phyloP scores from a whole-genome alignment of 2,888 invertebrate genomes.

The Ernsta delagoae region DNA sequence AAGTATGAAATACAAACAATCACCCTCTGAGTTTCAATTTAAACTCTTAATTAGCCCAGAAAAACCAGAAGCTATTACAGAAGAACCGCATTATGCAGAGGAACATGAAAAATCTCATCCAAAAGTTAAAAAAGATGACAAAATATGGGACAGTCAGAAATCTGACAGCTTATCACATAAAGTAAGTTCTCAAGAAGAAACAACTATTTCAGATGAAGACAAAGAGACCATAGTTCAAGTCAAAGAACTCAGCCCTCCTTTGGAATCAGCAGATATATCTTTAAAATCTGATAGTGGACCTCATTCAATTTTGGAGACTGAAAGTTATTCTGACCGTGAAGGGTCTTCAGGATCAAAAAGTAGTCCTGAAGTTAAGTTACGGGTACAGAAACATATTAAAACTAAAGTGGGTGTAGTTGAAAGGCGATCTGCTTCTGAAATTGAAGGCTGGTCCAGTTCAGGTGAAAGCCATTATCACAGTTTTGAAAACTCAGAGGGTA shows the following conservation, averaged over 20 bases:
- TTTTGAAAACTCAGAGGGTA: slow-evolving; percentile 91
- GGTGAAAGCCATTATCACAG: slow-evolving; percentile 96
- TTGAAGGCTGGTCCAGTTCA: slow-evolving; percentile 93
- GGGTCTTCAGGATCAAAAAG: slow-evolving; percentile 67
- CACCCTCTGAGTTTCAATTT: slow-evolving; percentile 90
- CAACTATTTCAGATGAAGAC: slow-evolving; percentile 83
- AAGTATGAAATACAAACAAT: slow-evolving; percentile 88
- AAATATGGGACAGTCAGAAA: slow-evolving; percentile 63
- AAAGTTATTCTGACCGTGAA: slow-evolving; percentile 75
- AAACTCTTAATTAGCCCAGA: slow-evolving; percentile 85
- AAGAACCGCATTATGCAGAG: slow-evolving; percentile 81
- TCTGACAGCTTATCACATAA: slow-evolving; percentile 72
- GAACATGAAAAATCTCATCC: slow-evolving; percentile 63
- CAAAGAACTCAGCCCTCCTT: slow-evolving; percentile 73
- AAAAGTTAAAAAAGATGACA: slow-evolving; percentile 57
- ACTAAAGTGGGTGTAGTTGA: slow-evolving; percentile 83
- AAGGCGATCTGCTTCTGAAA: slow-evolving; percentile 90
- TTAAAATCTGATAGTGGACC: slow-evolving; percentile 80
- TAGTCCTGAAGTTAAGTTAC: slow-evolving; percentile 75
- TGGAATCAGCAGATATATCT: slow-evolving; percentile 71
- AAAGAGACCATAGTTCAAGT: slow-evolving; percentile 70
- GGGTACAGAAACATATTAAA: slow-evolving; percentile 76
- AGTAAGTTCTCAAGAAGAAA: slow-evolving; percentile 74
- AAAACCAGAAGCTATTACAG: slow-evolving; percentile 84
- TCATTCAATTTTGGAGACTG: slow-evolving; percentile 80